phyloP scores from a whole-genome alignment of 35 echinoderm and acorn worm species.

The Lytechinus variegatus region DNA sequence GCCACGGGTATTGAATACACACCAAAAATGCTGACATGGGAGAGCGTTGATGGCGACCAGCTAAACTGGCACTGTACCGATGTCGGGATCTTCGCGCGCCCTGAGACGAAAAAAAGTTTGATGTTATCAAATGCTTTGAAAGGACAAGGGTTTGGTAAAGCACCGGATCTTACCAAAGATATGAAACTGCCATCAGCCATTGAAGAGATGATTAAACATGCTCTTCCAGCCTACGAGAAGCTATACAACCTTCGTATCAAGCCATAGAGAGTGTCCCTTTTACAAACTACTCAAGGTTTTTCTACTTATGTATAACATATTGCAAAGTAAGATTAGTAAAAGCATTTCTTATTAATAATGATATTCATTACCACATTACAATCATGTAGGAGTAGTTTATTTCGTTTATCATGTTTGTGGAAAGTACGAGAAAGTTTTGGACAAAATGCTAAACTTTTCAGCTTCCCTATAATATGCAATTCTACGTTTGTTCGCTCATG shows the following conservation, averaged over 20 bases:
- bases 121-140: slow-evolving; percentile 56
- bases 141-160: slow-evolving; percentile 47
- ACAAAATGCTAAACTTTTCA: too few relatives aligned
- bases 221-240: slow-evolving; percentile 51
- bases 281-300: too few relatives aligned
- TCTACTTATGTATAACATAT: too few relatives aligned
- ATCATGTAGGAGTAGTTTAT: too few relatives aligned
- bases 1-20: slow-evolving; percentile 46
- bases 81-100: background rate
- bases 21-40: slow-evolving; percentile 53
- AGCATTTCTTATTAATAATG: too few relatives aligned
- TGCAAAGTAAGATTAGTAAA: too few relatives aligned
- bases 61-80: slow-evolving; percentile 53
- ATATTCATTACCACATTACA: too few relatives aligned
- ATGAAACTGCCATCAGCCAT: slow-evolving; percentile 36
- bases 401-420: too few relatives aligned
- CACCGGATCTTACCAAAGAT: slow-evolving; percentile 15
- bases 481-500: too few relatives aligned
- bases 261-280: background rate
- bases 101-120: background rate
- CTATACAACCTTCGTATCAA: slow-evolving; percentile 60
- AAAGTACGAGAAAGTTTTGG: too few relatives aligned
- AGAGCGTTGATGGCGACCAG: slow-evolving; percentile 22
- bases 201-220: background rate
- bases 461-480: too few relatives aligned